Base-by-base conservation (phyloP, 2,797 vertebrate species). In the Myiotriccus ornatus region DNA sequence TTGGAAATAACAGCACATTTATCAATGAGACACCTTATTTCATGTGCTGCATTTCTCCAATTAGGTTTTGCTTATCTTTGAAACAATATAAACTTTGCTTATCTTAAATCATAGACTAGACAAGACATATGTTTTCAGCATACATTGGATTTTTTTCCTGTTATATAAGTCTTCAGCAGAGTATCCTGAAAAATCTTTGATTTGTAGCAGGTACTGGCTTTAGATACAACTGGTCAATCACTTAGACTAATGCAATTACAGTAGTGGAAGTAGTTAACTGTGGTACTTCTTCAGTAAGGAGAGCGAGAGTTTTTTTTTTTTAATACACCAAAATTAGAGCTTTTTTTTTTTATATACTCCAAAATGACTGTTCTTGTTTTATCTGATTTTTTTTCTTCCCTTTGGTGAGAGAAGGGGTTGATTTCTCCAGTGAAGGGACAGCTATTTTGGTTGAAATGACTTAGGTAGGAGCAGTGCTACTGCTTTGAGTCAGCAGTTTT, bases 51-150 rank as follows among this genome's bases (percentile, higher is more conserved):
- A 28, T 96, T 86, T 63, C n/a, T 86, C 44, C 60, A 62, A 14
- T 74, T 86, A 47, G n/a, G 49, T 88, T 93, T 96, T 77, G 34
- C 19, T 91, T 94, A 62, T 75, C 80, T 77, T 89, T 32, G 73
- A 86, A 89, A 57, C n/a, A 73, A 8, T 4, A 35, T 50, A 71
- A 75, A 53, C 23, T 53, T 32, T 49, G 63, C 56, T 65, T 91
- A 30, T 83, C 84, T 84, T 65, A 90, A 87, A 21, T 71, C 22
- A 67, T 24, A 52, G 14, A 46, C 43, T 52, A 90, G 73, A 46
- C 52, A 67, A 43, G 35, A 50, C 14, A n/a, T 30, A 43, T 8
- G 12, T 47, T 77, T 75, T 34, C 34, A 55, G 20, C 16, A 6
- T 20, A 52, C 7, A 6, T 7, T 23, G 59, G 46, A n/a, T 52